Conservation (phyloP, 2,113 vertebrate species). For the Hypanus sabinus region DNA sequence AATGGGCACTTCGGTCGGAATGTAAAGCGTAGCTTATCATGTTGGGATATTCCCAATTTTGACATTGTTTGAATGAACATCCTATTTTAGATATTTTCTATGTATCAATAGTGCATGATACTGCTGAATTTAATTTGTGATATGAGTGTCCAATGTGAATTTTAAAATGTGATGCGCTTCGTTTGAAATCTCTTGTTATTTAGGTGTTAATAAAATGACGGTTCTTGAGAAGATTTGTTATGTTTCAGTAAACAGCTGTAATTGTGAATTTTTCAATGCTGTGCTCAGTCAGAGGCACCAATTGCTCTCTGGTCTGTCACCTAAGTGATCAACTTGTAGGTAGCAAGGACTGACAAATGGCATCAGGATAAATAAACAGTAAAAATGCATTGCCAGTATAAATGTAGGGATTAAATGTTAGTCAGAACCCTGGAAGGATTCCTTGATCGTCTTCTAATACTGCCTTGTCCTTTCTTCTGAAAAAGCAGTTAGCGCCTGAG, state of each 20-base stretch:
- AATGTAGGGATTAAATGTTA: background rate
- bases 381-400: background rate
- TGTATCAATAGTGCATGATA: slow-evolving; percentile 35
- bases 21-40: background rate
- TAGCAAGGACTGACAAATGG: background rate
- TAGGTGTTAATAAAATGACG: slow-evolving; percentile 31
- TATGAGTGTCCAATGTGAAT: slow-evolving; percentile 23
- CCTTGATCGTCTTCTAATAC: background rate
- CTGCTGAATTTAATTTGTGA: slow-evolving; percentile 22
- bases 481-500: background rate
- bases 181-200: slow-evolving; percentile 24
- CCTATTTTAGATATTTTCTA: slow-evolving; percentile 31
- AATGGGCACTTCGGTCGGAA: background rate
- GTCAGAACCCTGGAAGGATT: background rate
- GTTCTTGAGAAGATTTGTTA: background rate
- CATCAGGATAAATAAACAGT: background rate
- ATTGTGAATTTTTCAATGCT: background rate
- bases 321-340: background rate
- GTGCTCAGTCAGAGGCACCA: background rate
- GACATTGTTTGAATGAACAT: background rate
- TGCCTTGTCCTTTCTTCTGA: background rate
- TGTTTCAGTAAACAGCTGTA: background rate
- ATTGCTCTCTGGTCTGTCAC: background rate
- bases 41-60: slow-evolving; percentile 15
- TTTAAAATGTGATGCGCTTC: slow-evolving; percentile 21